Evolutionary conservation across 2,797 vertebrate species (phyloP).

Genomic region (Odontamblyopus lacepedii): DNA sequence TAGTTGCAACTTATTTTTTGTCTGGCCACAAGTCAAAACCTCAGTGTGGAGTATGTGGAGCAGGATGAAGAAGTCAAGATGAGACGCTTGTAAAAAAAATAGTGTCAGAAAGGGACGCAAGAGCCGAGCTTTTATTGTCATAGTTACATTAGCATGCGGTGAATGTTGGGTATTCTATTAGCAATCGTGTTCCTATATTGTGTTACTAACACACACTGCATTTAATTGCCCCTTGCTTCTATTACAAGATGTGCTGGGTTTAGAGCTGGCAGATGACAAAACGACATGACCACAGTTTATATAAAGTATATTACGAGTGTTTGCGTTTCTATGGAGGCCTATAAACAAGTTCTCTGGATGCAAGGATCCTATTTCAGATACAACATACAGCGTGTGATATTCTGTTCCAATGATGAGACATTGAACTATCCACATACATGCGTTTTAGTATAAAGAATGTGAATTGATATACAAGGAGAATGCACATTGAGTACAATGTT

Average conservation of each 20-base stretch:
- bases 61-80: slow-evolving; percentile 56
- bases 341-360: slow-evolving; percentile 27
- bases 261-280: slow-evolving; percentile 35
- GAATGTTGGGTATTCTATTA: slow-evolving; percentile 22
- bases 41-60: slow-evolving; percentile 46
- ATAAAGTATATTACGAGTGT: slow-evolving; percentile 37
- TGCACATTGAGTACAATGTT: background rate
- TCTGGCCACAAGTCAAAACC: slow-evolving; percentile 48
- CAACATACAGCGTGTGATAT: background rate
- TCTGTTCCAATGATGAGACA: background rate
- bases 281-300: slow-evolving; percentile 30
- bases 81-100: slow-evolving; percentile 49
- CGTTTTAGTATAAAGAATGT: background rate
- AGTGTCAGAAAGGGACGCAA: slow-evolving; percentile 41
- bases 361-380: slow-evolving; percentile 12
- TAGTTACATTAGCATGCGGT: slow-evolving; percentile 23
- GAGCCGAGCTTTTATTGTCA: slow-evolving; percentile 26
- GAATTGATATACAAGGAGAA: background rate
- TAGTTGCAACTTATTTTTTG: slow-evolving; percentile 60
- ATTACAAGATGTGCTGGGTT: slow-evolving; percentile 42
- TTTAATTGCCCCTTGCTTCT: slow-evolving; percentile 41
- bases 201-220: slow-evolving; percentile 35
- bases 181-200: slow-evolving; percentile 40
- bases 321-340: slow-evolving; percentile 27
- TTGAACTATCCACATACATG: background rate